phyloP scores from a whole-genome alignment of 2,797 vertebrate genomes.

The Clarias laeviceps region DNA sequence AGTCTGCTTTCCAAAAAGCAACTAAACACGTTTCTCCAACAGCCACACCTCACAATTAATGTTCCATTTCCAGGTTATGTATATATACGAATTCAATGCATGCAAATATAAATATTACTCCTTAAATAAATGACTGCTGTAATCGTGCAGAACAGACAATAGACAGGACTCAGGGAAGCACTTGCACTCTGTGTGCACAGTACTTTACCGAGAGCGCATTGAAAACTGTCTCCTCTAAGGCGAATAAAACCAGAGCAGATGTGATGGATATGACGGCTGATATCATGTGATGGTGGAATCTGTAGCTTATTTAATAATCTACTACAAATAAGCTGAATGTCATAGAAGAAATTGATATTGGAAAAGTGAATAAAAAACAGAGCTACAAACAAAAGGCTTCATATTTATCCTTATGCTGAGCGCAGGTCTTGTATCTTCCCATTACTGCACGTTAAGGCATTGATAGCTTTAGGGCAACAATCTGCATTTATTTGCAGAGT shows the following conservation, averaged over 20 bases:
- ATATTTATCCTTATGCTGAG: not conserved
- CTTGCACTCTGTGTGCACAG: not conserved
- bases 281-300: not conserved
- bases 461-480: not conserved
- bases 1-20: not conserved
- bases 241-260: not conserved
- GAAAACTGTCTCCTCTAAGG: slow-evolving; percentile 27
- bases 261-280: slow-evolving; percentile 17
- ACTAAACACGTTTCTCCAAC: not conserved
- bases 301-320: not conserved
- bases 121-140: not conserved
- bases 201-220: not conserved
- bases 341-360: not conserved
- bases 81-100: not conserved
- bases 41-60: not conserved
- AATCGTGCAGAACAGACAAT: not conserved
- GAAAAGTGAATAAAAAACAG: not conserved
- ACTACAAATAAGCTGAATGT: not conserved
- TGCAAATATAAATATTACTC: not conserved
- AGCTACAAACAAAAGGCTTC: not conserved
- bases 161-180: not conserved
- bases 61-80: not conserved
- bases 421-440: not conserved
- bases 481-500: not conserved
- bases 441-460: not conserved